Evolutionary conservation across 2,797 vertebrate species (phyloP), one percentile per base, ranked within the genome.

Genomic region (Falco biarmicus): DNA sequence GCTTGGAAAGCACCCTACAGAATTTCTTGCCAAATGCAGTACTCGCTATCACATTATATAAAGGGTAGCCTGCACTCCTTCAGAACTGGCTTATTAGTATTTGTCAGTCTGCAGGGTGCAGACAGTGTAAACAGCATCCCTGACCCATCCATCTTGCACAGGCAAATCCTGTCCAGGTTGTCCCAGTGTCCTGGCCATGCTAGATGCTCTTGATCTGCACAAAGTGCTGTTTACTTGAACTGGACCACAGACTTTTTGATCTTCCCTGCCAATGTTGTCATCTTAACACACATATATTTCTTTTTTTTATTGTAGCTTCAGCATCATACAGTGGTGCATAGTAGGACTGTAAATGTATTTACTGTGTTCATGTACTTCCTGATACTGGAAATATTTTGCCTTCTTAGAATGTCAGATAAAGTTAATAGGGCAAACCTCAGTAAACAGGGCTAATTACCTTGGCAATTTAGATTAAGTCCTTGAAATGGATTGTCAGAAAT

Each of bases 401-500:
- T 47, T 37, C 63, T 91, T 84, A 75, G 77, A 93, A 91, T 45
- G n/a, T 9, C n/a, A 80, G 84, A 64, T 77, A 76, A 89, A 87
- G 43, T 84, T 86, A 92, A 84, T 82, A 91, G 66, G 43, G 61
- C 34, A 79, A 84, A 66, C 47, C 15, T 92, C 50, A 60, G 53
- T 77, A 88, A 95, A 89, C n/a, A 87, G 70, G n/a, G 45, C 28
- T 96, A 89, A 96, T 97, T 92, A 87, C 64, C 45, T 75, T 63
- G 53, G 57, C 53, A 90, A 70, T 86, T 84, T 92, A 87, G 59
- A 86, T 88, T 81, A 93, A 85, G 56, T 84, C 74, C 70, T 84
- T 68, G 69, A 96, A 95, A 92, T 66, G 63, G 78, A 82, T 93
- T 92, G 81, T 77, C 90, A 96, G 90, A 94, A 97, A 92, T 89